Percentiles rank a stretch among this genome's conserved stretches.
Conservation (phyloP, 2,797 vertebrate species). For the Bradypodion ventrale region DNA sequence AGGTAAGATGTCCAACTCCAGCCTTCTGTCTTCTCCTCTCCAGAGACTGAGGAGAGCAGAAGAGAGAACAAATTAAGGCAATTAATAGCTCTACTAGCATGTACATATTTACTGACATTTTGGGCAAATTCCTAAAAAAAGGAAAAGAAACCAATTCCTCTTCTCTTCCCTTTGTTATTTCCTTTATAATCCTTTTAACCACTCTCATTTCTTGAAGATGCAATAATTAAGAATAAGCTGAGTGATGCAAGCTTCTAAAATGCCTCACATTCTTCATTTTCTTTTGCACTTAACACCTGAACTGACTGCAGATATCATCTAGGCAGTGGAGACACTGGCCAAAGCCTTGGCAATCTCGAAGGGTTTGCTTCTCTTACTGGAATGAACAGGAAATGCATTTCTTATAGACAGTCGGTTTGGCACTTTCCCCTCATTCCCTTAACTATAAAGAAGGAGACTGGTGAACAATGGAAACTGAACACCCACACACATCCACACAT, state of each 20-base stretch:
- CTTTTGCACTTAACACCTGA: background rate
- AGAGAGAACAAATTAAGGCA: conserved; percentile 51
- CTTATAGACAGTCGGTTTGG: too few relatives aligned
- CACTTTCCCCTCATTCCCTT: background rate
- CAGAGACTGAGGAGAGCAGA: conserved; percentile 76
- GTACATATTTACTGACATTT: background rate
- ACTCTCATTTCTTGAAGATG: background rate
- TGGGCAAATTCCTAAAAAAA: background rate
- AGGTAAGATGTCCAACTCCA: conserved; percentile 94
- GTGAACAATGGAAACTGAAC: background rate
- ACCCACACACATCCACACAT: background rate
- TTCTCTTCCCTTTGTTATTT: background rate
- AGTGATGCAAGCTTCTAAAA: background rate
- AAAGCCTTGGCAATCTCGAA: background rate
- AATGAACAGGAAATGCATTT: background rate
- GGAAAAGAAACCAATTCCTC: background rate
- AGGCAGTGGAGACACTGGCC: background rate
- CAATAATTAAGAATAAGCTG: background rate
- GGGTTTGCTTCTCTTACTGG: background rate
- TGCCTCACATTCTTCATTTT: background rate
- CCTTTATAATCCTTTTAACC: background rate
- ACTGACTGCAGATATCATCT: background rate
- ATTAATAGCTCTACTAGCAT: background rate
- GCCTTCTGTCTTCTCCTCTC: conserved; percentile 84
- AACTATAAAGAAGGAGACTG: background rate